Conservation (phyloP, 2,797 vertebrate species). For the Phyllotis vaccarum region DNA sequence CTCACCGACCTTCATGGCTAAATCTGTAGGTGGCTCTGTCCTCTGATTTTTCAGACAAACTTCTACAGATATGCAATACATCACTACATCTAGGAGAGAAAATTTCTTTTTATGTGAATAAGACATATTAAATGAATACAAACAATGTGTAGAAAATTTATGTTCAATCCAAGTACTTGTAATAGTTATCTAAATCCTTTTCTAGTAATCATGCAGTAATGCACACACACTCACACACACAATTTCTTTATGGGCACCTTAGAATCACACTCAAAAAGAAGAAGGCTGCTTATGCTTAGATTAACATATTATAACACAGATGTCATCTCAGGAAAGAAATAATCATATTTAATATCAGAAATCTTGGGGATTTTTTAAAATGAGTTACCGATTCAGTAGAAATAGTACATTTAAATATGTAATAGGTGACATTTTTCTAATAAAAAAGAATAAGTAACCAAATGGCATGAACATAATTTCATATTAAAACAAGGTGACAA, state of each 20-base stretch:
- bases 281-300: slow-evolving; percentile 74
- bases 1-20: too few species aligned
- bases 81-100: slow-evolving; percentile 57
- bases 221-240: not conserved
- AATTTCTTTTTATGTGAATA: slow-evolving; percentile 69
- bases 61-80: too few species aligned
- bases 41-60: too few species aligned
- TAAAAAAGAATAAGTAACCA: slow-evolving; percentile 38
- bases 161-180: slow-evolving; percentile 79
- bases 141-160: slow-evolving; percentile 81
- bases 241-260: slow-evolving; percentile 80
- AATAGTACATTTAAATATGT: slow-evolving; percentile 63
- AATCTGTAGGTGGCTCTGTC: too few species aligned
- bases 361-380: slow-evolving; percentile 55
- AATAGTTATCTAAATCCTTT: slow-evolving; percentile 76
- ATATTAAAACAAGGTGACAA: slow-evolving; percentile 63
- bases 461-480: slow-evolving; percentile 57
- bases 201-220: slow-evolving; percentile 61
- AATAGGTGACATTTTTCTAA: not conserved
- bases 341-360: slow-evolving; percentile 80
- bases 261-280: slow-evolving; percentile 63
- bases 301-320: slow-evolving; percentile 81
- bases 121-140: slow-evolving; percentile 75
- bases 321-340: slow-evolving; percentile 76
- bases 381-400: slow-evolving; percentile 59